Conservation (phyloP, 2,797 vertebrate genomes). For the Erpetoichthys calabaricus region DNA sequence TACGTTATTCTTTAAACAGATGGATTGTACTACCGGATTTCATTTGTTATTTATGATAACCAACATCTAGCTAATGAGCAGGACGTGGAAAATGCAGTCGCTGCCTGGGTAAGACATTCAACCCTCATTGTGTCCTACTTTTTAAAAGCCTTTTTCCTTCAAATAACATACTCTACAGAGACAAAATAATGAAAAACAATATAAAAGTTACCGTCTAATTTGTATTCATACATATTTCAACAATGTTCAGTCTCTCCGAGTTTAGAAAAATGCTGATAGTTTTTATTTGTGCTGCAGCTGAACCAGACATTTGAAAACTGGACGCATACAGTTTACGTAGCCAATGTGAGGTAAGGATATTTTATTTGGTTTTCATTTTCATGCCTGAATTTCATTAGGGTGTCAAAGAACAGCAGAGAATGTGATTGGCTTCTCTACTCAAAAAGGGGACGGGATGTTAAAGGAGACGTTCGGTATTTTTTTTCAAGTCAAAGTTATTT, state of each 20-base stretch:
- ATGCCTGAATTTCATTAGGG: constrained; percentile 31
- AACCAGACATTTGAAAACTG: constrained; percentile 74
- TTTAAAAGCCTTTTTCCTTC: no score
- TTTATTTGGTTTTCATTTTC: constrained; percentile 33
- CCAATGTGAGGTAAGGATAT: constrained; percentile 64
- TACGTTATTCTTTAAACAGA: constrained; percentile 45
- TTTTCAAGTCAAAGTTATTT: no score
- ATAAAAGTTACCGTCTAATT: no score
- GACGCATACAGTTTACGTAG: constrained; percentile 61
- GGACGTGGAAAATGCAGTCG: constrained; percentile 41
- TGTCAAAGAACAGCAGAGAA: constrained; percentile 35
- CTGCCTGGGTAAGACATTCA: constrained; percentile 61
- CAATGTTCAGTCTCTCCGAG: no score
- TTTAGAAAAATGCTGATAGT: no score
- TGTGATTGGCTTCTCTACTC: background rate
- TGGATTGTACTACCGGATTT: constrained; percentile 62
- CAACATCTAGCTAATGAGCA: constrained; percentile 21
- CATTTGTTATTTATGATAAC: constrained; percentile 44
- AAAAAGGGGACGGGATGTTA: no score
- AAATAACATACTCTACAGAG: no score
- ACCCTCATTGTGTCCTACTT: no score
- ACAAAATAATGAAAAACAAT: no score
- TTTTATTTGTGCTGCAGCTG: constrained; percentile 47
- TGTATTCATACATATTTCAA: no score
- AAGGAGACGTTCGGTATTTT: no score